A percentile compares a stretch with the other conserved stretches of the same genome.
Conservation (phyloP, 1,140 invertebrate genomes). For the Zelostemma sp. region DNA sequence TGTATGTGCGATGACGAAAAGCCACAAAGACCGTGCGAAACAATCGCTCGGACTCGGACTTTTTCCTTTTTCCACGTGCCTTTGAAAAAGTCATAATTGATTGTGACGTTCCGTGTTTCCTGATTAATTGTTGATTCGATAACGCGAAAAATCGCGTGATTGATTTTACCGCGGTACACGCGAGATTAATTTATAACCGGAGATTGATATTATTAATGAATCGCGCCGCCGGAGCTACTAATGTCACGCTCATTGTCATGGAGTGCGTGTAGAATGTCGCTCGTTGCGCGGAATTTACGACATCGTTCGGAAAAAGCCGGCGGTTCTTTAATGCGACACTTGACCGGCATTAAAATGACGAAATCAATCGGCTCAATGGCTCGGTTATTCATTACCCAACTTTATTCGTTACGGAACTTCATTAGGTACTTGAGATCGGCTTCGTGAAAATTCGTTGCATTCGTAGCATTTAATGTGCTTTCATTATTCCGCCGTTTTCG, state of each 20-base stretch:
- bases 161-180: constrained; percentile 23
- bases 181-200: constrained; percentile 30
- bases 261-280: no score
- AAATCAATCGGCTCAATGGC: no score
- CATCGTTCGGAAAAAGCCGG: no score
- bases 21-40: constrained; percentile 36
- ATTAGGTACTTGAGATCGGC: no score
- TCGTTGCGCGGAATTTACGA: no score
- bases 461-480: no score
- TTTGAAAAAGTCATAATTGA: constrained; percentile 34
- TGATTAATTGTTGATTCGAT: constrained; percentile 31
- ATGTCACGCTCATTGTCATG: constrained; percentile 13
- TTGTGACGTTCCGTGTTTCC: constrained; percentile 25
- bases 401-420: no score
- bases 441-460: no score
- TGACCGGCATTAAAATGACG: no score
- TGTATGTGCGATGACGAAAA: constrained; percentile 42
- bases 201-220: constrained; percentile 32
- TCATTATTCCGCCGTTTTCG: no score
- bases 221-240: constrained; percentile 28
- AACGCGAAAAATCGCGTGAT: constrained; percentile 31
- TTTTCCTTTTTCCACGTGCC: background rate
- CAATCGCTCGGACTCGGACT: constrained; percentile 21
- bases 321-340: no score
- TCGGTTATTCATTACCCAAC: no score